phyloP scores from a whole-genome alignment of 2,113 vertebrate genomes.

The Tinamus guttatus region DNA sequence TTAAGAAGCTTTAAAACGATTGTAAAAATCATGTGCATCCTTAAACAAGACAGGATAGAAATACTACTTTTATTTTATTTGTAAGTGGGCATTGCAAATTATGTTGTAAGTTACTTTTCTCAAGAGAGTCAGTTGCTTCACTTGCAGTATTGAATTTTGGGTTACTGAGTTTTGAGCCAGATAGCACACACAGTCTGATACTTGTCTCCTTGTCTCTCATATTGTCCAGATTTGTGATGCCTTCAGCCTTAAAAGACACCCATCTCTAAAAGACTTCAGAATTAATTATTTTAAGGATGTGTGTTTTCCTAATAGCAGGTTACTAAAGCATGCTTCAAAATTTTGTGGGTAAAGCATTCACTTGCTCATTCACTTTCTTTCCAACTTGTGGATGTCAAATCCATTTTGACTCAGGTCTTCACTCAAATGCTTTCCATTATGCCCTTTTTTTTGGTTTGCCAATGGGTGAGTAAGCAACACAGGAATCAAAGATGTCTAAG shows the following conservation, averaged over 20 bases:
- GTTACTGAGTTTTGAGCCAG: not conserved
- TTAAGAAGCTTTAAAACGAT: not conserved
- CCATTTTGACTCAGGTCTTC: not conserved
- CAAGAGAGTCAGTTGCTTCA: not conserved
- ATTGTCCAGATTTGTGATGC: not conserved
- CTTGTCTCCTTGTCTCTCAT: not conserved
- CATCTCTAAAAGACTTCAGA: not conserved
- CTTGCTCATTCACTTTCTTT: not conserved
- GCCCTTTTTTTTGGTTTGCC: not conserved
- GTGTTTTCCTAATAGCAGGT: not conserved
- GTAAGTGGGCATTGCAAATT: slow-evolving; percentile 9
- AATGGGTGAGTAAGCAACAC: not conserved
- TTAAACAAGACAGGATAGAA: not conserved
- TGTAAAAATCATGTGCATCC: not conserved
- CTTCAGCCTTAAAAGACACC: not conserved
- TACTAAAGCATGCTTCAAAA: not conserved
- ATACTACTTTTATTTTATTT: not conserved
- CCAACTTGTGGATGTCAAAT: not conserved
- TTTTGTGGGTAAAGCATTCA: not conserved
- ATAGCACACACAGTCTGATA: not conserved
- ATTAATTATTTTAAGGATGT: not conserved
- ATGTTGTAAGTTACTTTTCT: not conserved
- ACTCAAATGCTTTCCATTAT: not conserved
- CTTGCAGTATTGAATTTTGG: not conserved
- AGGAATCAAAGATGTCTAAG: not conserved